Conservation (phyloP, 2,797 vertebrate genomes). For the Oophaga sylvatica region DNA sequence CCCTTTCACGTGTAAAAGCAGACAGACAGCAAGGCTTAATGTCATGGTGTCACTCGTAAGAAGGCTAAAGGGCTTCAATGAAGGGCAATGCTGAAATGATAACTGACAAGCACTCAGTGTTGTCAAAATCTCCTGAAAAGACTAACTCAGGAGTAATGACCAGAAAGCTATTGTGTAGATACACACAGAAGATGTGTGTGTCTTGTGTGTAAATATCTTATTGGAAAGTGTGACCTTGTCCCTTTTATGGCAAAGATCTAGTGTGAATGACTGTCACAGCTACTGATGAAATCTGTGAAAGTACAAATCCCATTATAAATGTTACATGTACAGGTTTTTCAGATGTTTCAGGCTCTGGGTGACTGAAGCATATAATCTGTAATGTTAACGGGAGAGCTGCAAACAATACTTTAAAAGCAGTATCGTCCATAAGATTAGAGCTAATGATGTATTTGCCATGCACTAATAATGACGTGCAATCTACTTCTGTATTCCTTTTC, state of each 20-base stretch:
- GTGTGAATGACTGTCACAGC: background rate
- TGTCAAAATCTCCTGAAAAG: constrained; percentile 63
- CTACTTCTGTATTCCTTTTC: background rate
- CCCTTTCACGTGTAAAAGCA: constrained; percentile 27
- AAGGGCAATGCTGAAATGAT: constrained; percentile 61
- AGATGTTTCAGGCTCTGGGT: background rate
- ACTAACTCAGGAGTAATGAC: constrained; percentile 60
- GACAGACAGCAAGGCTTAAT: constrained; percentile 32
- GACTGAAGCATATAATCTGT: background rate
- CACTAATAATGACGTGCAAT: background rate
- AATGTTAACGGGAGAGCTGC: background rate
- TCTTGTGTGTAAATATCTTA: constrained; percentile 48
- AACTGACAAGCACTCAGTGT: constrained; percentile 60
- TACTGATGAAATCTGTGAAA: constrained; percentile 57
- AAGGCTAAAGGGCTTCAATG: constrained; percentile 49
- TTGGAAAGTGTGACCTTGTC: constrained; percentile 62
- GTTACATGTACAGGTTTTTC: background rate
- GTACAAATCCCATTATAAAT: constrained; percentile 18
- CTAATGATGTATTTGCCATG: too few species aligned
- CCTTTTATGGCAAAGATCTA: constrained; percentile 60
- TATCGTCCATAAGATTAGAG: background rate
- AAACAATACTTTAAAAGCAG: background rate
- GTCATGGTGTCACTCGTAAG: constrained; percentile 50
- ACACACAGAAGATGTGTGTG: constrained; percentile 62
- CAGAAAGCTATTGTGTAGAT: constrained; percentile 62